These are phyloP conservation scores for Morelia viridis DNA, from an alignment of 2,797 vertebrate species.

Conservation along the genomic window DNA sequence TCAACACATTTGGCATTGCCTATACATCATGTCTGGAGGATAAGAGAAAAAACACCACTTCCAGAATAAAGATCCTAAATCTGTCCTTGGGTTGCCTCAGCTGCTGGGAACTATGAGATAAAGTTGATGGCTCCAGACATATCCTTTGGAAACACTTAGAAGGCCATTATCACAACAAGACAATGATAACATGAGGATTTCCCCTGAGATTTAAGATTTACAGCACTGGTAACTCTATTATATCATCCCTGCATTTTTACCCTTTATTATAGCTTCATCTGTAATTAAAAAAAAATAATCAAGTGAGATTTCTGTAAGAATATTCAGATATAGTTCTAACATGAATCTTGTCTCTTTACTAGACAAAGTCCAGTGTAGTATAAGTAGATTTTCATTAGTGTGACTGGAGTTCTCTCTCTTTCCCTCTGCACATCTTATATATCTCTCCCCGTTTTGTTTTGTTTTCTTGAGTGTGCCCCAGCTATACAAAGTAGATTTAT, in stretches of 20 bases:
- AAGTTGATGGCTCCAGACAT: too few species aligned
- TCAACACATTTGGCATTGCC: background rate
- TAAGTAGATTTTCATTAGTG: background rate
- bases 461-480: too few species aligned
- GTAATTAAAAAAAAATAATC: conserved; percentile 4
- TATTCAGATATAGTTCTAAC: background rate
- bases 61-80: background rate
- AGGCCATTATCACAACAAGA: too few species aligned
- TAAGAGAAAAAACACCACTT: background rate
- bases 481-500: too few species aligned
- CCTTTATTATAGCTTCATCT: conserved; percentile 10
- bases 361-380: background rate
- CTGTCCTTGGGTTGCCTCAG: background rate
- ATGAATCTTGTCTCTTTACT: background rate
- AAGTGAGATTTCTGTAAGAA: background rate
- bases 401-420: background rate
- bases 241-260: background rate
- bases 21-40: background rate
- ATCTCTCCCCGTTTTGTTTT: background rate
- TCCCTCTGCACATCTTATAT: background rate
- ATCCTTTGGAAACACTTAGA: too few species aligned
- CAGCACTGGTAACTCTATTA: background rate
- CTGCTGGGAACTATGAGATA: background rate
- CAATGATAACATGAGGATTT: too few species aligned
- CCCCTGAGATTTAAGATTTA: background rate